phyloP scores from a whole-genome alignment of 37 sponge, comb jelly and placozoan genomes.

The Cliona cf. orientalis region DNA sequence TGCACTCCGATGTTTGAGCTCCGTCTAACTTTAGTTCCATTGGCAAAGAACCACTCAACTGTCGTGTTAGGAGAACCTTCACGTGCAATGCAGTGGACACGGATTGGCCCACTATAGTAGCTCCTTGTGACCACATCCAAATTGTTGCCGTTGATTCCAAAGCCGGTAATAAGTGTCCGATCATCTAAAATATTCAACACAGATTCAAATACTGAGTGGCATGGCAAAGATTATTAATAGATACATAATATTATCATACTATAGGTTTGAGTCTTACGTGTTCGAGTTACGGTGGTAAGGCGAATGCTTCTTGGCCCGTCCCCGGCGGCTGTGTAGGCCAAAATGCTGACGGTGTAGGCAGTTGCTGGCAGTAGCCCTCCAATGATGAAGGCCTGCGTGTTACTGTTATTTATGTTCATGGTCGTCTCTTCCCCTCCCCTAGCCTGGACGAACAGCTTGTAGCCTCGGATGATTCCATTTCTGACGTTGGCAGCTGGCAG shows the following conservation, averaged over 20 bases:
- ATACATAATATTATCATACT: too few relatives aligned
- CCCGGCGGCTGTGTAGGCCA: conserved; percentile 40
- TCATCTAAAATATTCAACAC: too few relatives aligned
- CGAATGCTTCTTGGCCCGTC: conserved; percentile 33
- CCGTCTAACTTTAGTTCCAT: conserved; percentile 23
- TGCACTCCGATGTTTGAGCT: conserved; percentile 21
- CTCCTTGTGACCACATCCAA: not conserved
- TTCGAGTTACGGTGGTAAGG: not conserved
- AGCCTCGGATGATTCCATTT: conserved; percentile 36
- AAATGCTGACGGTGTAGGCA: conserved; percentile 12
- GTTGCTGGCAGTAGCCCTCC: conserved; percentile 16
- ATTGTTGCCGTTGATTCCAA: conserved; percentile 33
- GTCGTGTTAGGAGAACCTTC: not conserved
- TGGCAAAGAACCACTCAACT: conserved; percentile 26
- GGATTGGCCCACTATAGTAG: not conserved
- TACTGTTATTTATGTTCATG: not conserved
- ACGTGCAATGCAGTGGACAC: conserved; percentile 15
- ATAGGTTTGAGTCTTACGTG: not conserved
- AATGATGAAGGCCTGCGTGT: not conserved
- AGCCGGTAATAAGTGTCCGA: too few relatives aligned
- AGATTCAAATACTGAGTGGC: too few relatives aligned
- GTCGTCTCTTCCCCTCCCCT: not conserved
- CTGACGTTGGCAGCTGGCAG: not conserved
- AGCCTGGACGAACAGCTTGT: conserved; percentile 10
- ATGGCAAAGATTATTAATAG: too few relatives aligned